Percentiles rank a stretch among this genome's conserved stretches.
phyloP scores from a whole-genome alignment of 37 sponge, comb jelly and placozoan genomes.

The Geodia barretti region DNA sequence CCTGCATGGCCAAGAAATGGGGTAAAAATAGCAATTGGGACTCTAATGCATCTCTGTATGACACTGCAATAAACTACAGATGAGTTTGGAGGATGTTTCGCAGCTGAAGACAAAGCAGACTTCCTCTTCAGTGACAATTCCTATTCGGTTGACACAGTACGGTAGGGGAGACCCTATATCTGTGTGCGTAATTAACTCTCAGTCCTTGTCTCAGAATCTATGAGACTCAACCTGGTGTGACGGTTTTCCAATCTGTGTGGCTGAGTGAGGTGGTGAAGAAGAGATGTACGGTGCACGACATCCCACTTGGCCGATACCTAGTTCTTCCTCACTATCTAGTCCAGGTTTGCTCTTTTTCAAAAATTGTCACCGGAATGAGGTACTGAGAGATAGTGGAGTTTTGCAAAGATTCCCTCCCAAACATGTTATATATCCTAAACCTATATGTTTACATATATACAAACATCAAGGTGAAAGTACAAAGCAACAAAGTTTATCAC shows the following conservation, averaged over 20 bases:
- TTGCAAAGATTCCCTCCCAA: too few relatives aligned
- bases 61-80: constrained; percentile 9
- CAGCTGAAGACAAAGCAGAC: constrained; percentile 19
- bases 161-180: constrained; percentile 1
- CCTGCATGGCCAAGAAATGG: constrained; percentile 18
- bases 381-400: too few relatives aligned
- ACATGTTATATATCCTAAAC: too few relatives aligned
- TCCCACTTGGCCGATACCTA: constrained; percentile 26
- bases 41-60: background rate
- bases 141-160: constrained; percentile 33
- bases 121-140: constrained; percentile 68
- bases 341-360: background rate
- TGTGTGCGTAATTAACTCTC: background rate
- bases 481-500: too few relatives aligned
- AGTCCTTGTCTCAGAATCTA: constrained; percentile 21
- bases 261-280: constrained; percentile 23
- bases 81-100: constrained; percentile 32
- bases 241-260: constrained; percentile 42
- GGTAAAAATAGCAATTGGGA: constrained; percentile 11
- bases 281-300: background rate
- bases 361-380: too few relatives aligned
- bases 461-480: too few relatives aligned
- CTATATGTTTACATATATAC: too few relatives aligned
- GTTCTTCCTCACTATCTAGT: constrained; percentile 16
- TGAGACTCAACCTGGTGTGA: constrained; percentile 7